Evolutionary conservation across 2,113 vertebrate species (phyloP), one percentile per base, ranked within the genome.

Genomic region (Arothron firmamentum): DNA sequence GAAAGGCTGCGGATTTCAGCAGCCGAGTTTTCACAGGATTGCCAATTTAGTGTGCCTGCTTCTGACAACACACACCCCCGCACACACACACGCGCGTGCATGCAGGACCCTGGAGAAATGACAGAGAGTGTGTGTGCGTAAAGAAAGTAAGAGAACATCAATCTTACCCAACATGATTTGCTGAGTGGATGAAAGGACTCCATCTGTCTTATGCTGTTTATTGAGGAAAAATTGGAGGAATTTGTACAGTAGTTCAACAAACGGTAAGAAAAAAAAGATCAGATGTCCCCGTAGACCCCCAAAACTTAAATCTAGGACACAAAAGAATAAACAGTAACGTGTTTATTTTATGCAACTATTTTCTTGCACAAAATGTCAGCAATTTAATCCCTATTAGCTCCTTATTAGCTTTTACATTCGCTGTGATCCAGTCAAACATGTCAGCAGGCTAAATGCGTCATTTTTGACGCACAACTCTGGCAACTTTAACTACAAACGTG

Each of bases 161-260:
- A 85, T 89, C 83, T 79, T 78, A 38, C 60, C 70, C 81, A 81
- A 87, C 77, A 57, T 87, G 85, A 86, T 89, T 89, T 88, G 83
- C 75, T 84, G 85, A 88, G 75, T 82, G 75, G 64, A 71, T 79
- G 83, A 86, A 88, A 85, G 84, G 71, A 54, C 73, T 83, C 83
- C 83, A 81, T 89, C 78, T 81, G 81, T 83, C 81, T 83, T 83
- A 67, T 74, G 74, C 73, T 74, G 67, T 85, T 83, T 83, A 80
- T 85, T 79, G 82, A 78, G 60, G 62, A 71, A 79, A 80, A 78
- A 83, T 80, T 74, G 80, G 64, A 77, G 62, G 77, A 77, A 85
- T 80, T 78, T 75, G 76, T 57, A 25, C 64, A 71, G 70, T 73
- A 49, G 62, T 59, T 73, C 62, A 67, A 78, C 70, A 85, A 70